Base-by-base conservation (phyloP, 2,113 vertebrate genomes). In the Cephalopholis sonnerati region DNA sequence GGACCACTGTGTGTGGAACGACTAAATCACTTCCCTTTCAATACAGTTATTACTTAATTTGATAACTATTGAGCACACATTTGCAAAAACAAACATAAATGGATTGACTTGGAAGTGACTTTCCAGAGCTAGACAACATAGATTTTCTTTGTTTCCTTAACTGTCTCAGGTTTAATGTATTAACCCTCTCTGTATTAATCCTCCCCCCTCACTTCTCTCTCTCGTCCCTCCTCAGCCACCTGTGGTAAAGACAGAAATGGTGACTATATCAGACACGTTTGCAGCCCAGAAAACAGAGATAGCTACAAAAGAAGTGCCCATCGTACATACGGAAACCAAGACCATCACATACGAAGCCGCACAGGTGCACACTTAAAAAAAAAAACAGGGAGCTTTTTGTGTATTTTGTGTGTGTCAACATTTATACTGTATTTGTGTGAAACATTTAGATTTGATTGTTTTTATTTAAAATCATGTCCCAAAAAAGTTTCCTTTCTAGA, bases 221-320 rank as follows among this genome's bases (percentile, higher is more conserved):
- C 90, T 88, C 93, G 83, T 74, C 90, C 93, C 93, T 93, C 91
- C 85, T 69, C 94, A 99, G 98, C 98, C 98, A 86, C 98, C 98
- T 10, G 98, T 99, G 95, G 97, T 99, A 94, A 99, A 99, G 96
- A 99, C 98, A 67, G 98, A 99, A 96, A 99, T 98, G 98, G 97
- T 99, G 94, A 99, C 98, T 87, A 99, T 99, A 95, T 99, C 98
- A 91, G 98, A 99, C 96, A 97, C 96, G 57, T 96, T 96, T 72
- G 95, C 97, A 48, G 95, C 97, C 63, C 98, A 99, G 95, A 99
- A 98, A 95, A 98, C 97, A 50, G 98, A 99, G 95, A 99, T 99
- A 93, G 95, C 97, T 66, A 99, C 98, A 92, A 99, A 98, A 94
- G 98, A 99, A 96, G 98, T 99, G 83, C 98, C 98, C 81, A 99